Percentiles rank a stretch among this genome's conserved stretches.
Conservation (phyloP, 2,888 invertebrate genomes). For the Acronicta leporina region DNA sequence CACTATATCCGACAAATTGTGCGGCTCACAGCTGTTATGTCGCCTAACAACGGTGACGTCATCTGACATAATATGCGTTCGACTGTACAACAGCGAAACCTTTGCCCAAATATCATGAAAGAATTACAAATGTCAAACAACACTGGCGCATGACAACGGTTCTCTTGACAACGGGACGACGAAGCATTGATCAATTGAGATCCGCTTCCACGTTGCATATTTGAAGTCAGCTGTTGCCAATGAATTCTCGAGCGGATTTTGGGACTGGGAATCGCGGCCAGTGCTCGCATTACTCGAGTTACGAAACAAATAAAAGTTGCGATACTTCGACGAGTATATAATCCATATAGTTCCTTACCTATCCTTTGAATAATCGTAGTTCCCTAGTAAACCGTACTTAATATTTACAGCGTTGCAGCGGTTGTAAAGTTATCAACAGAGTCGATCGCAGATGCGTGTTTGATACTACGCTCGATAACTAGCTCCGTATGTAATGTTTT, state of each 20-base stretch:
- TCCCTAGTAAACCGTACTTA: slow-evolving; percentile 21
- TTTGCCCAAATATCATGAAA: slow-evolving; percentile 26
- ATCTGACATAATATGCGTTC: slow-evolving; percentile 31
- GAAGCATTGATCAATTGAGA: slow-evolving; percentile 62
- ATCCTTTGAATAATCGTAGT: slow-evolving; percentile 28
- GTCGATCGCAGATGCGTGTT: slow-evolving; percentile 51
- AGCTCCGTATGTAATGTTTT: slow-evolving; percentile 36
- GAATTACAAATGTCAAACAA: slow-evolving; percentile 13
- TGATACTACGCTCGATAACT: slow-evolving; percentile 45
- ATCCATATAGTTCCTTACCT: slow-evolving; percentile 1
- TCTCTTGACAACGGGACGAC: slow-evolving; percentile 66
- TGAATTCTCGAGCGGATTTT: slow-evolving; percentile 18
- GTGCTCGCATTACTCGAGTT: neutral
- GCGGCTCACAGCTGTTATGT: slow-evolving; percentile 42
- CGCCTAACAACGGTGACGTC: slow-evolving; percentile 43
- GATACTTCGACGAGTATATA: neutral
- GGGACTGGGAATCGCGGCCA: slow-evolving; percentile 21
- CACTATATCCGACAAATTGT: neutral
- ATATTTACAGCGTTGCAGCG: slow-evolving; percentile 3
- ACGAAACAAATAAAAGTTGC: too few species aligned
- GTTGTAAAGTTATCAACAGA: slow-evolving; percentile 41
- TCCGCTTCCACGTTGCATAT: slow-evolving; percentile 38
- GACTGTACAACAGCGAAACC: slow-evolving; percentile 34
- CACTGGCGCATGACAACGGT: slow-evolving; percentile 68
- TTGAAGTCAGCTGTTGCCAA: slow-evolving; percentile 33